Base-by-base conservation (phyloP, 2,113 vertebrate species). In the Ibidorhyncha struthersii region DNA sequence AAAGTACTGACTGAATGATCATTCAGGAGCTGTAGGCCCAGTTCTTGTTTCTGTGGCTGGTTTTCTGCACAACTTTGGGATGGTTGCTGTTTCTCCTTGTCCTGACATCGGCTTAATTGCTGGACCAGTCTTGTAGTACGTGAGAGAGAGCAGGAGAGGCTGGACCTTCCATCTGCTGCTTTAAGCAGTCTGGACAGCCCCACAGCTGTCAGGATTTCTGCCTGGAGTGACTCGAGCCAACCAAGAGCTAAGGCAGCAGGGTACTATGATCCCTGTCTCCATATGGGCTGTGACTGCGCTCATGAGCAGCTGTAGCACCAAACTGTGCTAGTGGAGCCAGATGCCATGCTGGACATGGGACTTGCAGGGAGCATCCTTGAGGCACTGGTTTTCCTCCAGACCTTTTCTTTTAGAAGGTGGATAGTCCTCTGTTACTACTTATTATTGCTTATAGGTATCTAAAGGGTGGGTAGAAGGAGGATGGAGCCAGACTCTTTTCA, bases 251-350 rank as follows among this genome's bases (percentile, higher is more conserved):
- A 22, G 70, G 71, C 63, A 80, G 62, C 27, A 80, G 49, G 17
- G 21, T 15, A 9, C 19, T 30, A 1, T 11, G 43, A 58, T 47
- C 26, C 18, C 22, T 56, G 1, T 36, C 27, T 82, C 34, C 3
- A 0, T 4, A 1, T 2, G 8, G 15, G 21, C 67, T 86, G 36
- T 18, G 34, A 6, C 19, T 70, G 52, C 0, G 0, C 56, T 52
- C 23, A 10, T 0, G 2, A 18, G 21, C 41, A n/a, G 67, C 71
- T 56, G 20, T 22, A 45, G 67, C 40, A 30, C 56, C 72, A 27
- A 34, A 40, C 71, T 38, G 21, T 82, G 6, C 34, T 45, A 59
- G 11, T 40, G 53, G 34, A 53, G 19, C 40, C 45, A 70, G 21
- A 21, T 45, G 38, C 50, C 4, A 1, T 9, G 1, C 34, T 65